Evolutionary conservation across 2,797 vertebrate genomes (phyloP), one percentile per base, ranked within the genome.

Genomic region (Chelonia mydas): DNA sequence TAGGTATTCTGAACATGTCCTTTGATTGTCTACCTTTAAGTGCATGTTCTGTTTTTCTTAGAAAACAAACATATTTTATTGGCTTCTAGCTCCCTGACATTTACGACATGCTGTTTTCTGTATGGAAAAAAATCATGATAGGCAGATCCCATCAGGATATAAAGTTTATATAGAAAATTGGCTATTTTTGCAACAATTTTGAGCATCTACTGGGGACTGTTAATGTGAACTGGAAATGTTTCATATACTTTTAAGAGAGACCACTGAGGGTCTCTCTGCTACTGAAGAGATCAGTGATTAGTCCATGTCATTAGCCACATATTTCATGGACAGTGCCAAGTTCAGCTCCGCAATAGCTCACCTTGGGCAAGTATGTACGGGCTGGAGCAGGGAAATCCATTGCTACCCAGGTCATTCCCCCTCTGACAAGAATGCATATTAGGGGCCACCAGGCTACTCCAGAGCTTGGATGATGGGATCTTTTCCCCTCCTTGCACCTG

Each of bases 1-100:
- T 93, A 65, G 49, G 6, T 87, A 95, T 96, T 96, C 95, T 90
- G 81, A 95, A 80, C 87, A 89, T 81, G 91, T 90, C 28, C 92
- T 96, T 88, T 72, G 80, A 84, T 92, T 90, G 95, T 93, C 87
- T 96, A 59, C 31, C 37, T 96, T 91, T 3, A 84, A 82, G 61
- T 33, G 33, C 90, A 50, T 83, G 50, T 93, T 95, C 86, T 91
- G 74, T 72, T 87, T 7, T 89, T 91, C 84, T 87, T 61, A 37
- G 78, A 87, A 93, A 95, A 95, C 37, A 94, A 95, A 55, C 5
- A 61, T 11, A 5, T 72, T 93, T 80, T 54, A 23, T 94, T 81
- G 86, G 41, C 51, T 95, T 85, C 87, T 10, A 85, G 27, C 16
- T 90, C 89, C 85, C 79, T 94, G 53, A 41, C 84, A 85, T 84